A percentile compares a stretch with the other conserved stretches of the same genome.
These are phyloP conservation scores for Plusia festucae DNA, from an alignment of 2,888 invertebrate species.

Conservation along the genomic window DNA sequence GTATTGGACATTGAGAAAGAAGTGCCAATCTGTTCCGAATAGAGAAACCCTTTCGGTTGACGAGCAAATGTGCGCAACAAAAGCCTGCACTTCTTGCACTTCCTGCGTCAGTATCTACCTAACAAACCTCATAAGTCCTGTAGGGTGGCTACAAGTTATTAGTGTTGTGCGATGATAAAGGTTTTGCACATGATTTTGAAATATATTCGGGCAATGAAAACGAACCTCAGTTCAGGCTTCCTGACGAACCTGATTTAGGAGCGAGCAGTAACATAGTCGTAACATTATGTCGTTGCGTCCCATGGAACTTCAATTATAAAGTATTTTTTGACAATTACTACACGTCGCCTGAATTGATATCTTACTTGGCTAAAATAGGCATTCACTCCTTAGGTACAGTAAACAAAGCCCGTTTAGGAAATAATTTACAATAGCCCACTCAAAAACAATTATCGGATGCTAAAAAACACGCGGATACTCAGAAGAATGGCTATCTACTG, in stretches of 20 bases:
- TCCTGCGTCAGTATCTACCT: conserved; percentile 42
- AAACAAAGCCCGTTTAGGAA: conserved; percentile 1
- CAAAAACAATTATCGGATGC: background rate
- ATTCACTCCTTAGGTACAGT: conserved; percentile 7
- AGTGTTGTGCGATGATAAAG: conserved; percentile 37
- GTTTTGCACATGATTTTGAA: too few species aligned
- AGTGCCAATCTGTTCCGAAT: conserved; percentile 2
- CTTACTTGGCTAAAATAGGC: conserved; percentile 33
- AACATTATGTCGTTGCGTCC: conserved; percentile 7
- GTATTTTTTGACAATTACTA: conserved; percentile 48
- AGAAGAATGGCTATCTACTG: conserved; percentile 12
- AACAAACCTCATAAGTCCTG: conserved; percentile 52
- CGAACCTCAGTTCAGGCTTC: conserved; percentile 21
- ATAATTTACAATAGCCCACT: background rate
- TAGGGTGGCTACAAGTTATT: conserved; percentile 47
- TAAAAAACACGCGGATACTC: conserved; percentile 16
- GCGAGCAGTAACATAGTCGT: conserved; percentile 18
- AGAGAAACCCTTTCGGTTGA: background rate
- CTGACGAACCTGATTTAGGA: conserved; percentile 26
- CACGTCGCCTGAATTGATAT: conserved; percentile 39
- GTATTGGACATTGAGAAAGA: background rate
- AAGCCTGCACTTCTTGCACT: conserved; percentile 14
- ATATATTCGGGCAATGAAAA: too few species aligned
- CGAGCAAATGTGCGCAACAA: background rate
- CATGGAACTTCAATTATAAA: conserved; percentile 21